Conservation (phyloP, 2,888 invertebrate genomes). For the Drosophila diplacantha region DNA sequence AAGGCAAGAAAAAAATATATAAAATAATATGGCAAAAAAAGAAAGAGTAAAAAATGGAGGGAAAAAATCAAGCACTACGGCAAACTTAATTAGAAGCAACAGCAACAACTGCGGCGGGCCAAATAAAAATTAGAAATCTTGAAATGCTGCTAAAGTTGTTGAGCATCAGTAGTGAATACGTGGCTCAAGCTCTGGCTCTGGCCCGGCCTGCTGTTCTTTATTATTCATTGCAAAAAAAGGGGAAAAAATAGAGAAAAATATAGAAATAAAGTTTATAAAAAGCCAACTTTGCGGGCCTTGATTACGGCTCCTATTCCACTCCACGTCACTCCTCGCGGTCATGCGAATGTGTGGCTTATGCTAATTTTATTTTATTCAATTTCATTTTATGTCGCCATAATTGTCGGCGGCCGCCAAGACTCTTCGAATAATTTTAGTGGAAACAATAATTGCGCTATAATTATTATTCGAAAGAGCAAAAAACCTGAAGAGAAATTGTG, state of each 20-base stretch:
- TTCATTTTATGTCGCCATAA: conserved; percentile 16
- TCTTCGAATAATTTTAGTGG: conserved; percentile 9
- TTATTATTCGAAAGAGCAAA: conserved; percentile 1
- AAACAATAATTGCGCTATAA: conserved; percentile 17
- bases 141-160: conserved; percentile 43
- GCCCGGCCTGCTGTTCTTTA: conserved; percentile 18
- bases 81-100: conserved; percentile 45
- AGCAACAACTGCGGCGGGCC: conserved; percentile 30
- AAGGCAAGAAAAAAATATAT: conserved; percentile 4
- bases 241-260: conserved; percentile 1
- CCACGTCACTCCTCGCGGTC: conserved; percentile 3
- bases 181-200: conserved; percentile 15
- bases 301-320: conserved; percentile 25
- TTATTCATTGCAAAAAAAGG: conserved; percentile 8
- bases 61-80: conserved; percentile 35
- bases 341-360: conserved; percentile 37
- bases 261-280: conserved; percentile 19
- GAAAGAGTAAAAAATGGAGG: conserved; percentile 15
- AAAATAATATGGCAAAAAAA: conserved; percentile 8
- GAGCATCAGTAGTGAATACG: conserved; percentile 43
- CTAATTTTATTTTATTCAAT: conserved; percentile 20
- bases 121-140: conserved; percentile 63
- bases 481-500: conserved; percentile 2
- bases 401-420: conserved; percentile 21
- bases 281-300: conserved; percentile 30